Evolutionary conservation across 1,140 invertebrate species (phyloP), one percentile per base, ranked within the genome.

Genomic region (Drosophila sturtevanti): DNA sequence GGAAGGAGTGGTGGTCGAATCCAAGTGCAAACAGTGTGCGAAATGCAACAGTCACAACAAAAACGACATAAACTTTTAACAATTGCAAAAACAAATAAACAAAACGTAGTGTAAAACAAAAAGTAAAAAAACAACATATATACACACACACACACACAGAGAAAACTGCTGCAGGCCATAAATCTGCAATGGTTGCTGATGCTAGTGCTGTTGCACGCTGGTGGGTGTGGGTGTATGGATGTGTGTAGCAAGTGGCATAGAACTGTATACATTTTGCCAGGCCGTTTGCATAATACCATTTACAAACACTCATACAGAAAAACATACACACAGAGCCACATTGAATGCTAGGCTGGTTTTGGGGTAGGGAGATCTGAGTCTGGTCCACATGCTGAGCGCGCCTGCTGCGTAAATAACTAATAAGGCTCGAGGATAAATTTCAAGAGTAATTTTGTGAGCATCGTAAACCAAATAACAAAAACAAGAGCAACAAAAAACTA

Each of bases 41-140:
- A 87, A 86, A 87, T 81, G 81, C 82, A 87, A 74, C 68, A 82
- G 84, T 75, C 74, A 71, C 75, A 86, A 81, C 82, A 86, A 86
- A 86, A 86, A 79, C 76, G 63, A 74, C 68, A 74, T 82, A 82
- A 86, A 86, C 82, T 89, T 82, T 89, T 63, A 89, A 86, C 79
- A 82, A 89, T 86, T 76, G 76, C 71, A 79, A 82, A 87, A 86
- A 86, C 79, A 87, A 77, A 77, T 77, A 77, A 77, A 77, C 72
- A 77, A 77, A 70, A 70, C 74, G 48, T 12, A 35, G 48, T 55
- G 48, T 31, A 37, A 34, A 52, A 35, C 63, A 66, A 31, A 70
- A 60, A 52, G 63, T 60, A 58, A 71, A 54, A 55, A 63, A 74
- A 55, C 16, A 51, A 65, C n/a, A n/a, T n/a, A 71, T 79, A 70